A percentile compares a stretch with the other conserved stretches of the same genome.
Evolutionary conservation across 2,113 vertebrate species (phyloP).

Genomic region (Lepidothrix coronata): DNA sequence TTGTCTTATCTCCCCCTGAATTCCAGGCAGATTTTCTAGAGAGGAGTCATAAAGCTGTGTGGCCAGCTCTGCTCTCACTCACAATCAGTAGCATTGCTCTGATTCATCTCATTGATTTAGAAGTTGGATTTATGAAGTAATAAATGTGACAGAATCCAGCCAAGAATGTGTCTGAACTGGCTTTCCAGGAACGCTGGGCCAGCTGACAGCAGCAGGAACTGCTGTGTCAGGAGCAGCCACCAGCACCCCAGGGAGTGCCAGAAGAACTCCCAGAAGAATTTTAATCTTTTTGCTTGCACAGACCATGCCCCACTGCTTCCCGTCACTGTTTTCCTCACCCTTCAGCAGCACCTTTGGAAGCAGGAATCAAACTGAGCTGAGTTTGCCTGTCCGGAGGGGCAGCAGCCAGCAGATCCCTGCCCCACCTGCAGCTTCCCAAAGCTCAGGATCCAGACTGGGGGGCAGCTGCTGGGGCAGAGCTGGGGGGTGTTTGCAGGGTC

Average conservation of each 20-base stretch:
- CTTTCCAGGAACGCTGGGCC: conserved; percentile 47
- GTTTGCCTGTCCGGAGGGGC: neutral
- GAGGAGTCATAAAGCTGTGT: neutral
- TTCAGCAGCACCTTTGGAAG: neutral
- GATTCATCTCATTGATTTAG: neutral
- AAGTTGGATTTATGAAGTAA: neutral
- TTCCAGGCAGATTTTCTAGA: neutral
- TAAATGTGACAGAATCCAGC: conserved; percentile 13
- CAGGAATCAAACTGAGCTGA: neutral
- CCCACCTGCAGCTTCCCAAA: neutral
- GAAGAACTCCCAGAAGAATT: neutral
- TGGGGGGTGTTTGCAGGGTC: neutral
- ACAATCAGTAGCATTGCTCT: rapidly evolving
- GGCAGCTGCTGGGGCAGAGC: neutral
- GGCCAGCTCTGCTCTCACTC: neutral
- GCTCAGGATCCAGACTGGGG: too few species aligned
- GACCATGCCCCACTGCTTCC: neutral
- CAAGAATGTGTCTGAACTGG: conserved; percentile 59
- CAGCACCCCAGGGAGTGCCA: neutral
- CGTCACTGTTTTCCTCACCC: neutral
- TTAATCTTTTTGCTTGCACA: neutral
- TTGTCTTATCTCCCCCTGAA: neutral
- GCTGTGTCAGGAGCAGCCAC: neutral
- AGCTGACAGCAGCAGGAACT: neutral
- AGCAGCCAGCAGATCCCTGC: neutral